These are phyloP conservation scores for Oophaga sylvatica DNA, from an alignment of 2,797 vertebrate genomes.

Conservation along the genomic window DNA sequence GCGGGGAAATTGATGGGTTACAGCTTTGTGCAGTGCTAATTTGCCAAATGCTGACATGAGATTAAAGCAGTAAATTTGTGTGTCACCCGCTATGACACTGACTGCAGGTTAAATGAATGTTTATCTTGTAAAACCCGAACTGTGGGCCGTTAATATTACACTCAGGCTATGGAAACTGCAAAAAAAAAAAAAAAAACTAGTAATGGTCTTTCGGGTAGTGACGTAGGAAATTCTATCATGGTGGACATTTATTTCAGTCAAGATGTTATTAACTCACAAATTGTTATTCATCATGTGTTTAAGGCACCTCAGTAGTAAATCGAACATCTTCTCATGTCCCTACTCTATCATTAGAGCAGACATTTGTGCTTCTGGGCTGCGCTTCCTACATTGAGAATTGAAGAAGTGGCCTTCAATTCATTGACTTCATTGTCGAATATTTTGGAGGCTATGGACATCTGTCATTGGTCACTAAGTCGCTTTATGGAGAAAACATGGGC, in stretches of 20 bases:
- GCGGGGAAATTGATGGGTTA: background rate
- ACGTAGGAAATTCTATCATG: background rate
- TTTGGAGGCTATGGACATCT: background rate
- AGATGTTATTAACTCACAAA: background rate
- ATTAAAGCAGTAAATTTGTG: slow-evolving; percentile 18
- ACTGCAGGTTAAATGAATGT: background rate
- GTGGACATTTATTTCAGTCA: background rate
- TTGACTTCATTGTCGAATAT: background rate
- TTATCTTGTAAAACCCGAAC: background rate
- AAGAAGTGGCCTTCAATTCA: too few relatives aligned
- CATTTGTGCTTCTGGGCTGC: background rate
- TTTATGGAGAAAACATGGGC: too few relatives aligned
- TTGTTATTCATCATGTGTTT: background rate
- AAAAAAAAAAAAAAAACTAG: background rate
- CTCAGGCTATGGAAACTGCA: background rate
- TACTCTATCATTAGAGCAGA: background rate
- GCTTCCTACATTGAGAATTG: background rate
- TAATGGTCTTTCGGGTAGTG: background rate
- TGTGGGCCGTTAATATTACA: background rate
- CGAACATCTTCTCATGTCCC: too few relatives aligned
- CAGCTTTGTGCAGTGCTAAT: background rate
- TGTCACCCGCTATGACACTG: background rate
- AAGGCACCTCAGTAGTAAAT: too few relatives aligned
- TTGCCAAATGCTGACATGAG: slow-evolving; percentile 31
- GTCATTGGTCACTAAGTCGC: background rate